Percentiles rank a stretch among this genome's conserved stretches.
phyloP scores from a whole-genome alignment of 2,888 invertebrate genomes.

The Amaurobius ferox region DNA sequence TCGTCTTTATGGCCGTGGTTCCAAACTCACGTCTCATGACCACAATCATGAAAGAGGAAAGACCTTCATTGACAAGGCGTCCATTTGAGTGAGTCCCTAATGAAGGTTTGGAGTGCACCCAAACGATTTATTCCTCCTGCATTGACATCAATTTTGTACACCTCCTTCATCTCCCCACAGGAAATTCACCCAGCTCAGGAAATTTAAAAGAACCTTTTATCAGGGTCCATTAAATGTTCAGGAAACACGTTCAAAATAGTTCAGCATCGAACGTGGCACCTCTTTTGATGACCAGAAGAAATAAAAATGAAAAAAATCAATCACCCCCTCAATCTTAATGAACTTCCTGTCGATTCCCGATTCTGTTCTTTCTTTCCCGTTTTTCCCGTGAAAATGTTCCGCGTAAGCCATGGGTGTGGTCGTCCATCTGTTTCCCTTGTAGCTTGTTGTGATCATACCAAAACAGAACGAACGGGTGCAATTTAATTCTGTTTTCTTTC shows the following conservation, averaged over 20 bases:
- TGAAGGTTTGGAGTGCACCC: no score
- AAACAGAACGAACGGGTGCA: no score
- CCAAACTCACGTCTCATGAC: no score
- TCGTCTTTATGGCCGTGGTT: no score
- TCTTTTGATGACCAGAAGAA: slow-evolving; percentile 4
- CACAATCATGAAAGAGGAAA: no score
- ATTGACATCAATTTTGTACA: no score
- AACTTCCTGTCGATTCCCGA: slow-evolving; percentile 67
- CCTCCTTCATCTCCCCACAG: no score
- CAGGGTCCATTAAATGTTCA: slow-evolving; percentile 36
- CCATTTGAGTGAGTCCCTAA: no score
- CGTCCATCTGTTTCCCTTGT: slow-evolving; percentile 12
- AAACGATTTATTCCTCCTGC: no score
- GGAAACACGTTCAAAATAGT: slow-evolving; percentile 6
- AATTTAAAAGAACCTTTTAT: no score
- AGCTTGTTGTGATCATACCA: slow-evolving; percentile 36
- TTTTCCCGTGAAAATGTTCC: slow-evolving; percentile 40
- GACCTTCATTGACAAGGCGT: no score
- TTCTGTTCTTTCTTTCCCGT: slow-evolving; percentile 20
- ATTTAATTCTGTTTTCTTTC: slow-evolving; percentile 21
- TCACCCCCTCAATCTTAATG: slow-evolving; percentile 53
- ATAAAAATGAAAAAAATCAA: slow-evolving; percentile 38
- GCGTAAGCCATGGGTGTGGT: slow-evolving; percentile 45
- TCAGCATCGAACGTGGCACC: not conserved
- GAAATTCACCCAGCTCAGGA: no score